Evolutionary conservation across 2,888 invertebrate species (phyloP), one percentile per base, ranked within the genome.

Genomic region (Brachypalpus laphriformis): DNA sequence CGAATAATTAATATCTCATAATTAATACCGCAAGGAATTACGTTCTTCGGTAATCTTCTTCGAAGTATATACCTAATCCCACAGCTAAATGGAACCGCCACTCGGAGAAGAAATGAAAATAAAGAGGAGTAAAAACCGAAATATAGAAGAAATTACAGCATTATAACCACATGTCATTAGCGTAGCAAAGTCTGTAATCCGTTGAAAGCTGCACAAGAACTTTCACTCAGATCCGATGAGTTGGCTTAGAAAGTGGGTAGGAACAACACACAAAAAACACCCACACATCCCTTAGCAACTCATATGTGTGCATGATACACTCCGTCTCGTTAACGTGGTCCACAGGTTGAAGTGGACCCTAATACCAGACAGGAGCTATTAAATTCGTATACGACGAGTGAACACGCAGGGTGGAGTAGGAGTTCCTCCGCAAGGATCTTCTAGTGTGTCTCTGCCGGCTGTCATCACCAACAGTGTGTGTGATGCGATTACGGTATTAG

Each of bases 141-240:
- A 63, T 57, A 54, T 56, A 57, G 51, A 47, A 56, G 47, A 76
- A 65, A 80, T 83, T 83, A 78, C 71, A 72, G 65, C 54, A 61
- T 78, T 45, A 78, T 66, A 68, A 59, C 59, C 78, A 74, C 61
- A 74, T 80, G 83, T 83, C 83, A 83, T 78, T 83, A 83, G 80
- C 70, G 74, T 70, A 56, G 68, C 63, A 57, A 63, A 68, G 66
- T 70, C 78, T 74, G 14, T 83, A 83, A 83, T 83, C 83, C 83
- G 31, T 49, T 74, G 63, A 80, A 63, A 82, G 77, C 82, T 82
- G 59, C 37, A 61, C 45, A 66, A 54, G 66, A 72, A 77, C 51
- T 56, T 72, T 59, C 40, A 45, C 20, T 66, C 20, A 37, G 5
- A 40, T 61, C 54, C 59, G 54, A 59, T 61, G 66, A 77, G 66